Evolutionary conservation across 2,797 vertebrate species (phyloP).

Genomic region (Cyclura pinguis): DNA sequence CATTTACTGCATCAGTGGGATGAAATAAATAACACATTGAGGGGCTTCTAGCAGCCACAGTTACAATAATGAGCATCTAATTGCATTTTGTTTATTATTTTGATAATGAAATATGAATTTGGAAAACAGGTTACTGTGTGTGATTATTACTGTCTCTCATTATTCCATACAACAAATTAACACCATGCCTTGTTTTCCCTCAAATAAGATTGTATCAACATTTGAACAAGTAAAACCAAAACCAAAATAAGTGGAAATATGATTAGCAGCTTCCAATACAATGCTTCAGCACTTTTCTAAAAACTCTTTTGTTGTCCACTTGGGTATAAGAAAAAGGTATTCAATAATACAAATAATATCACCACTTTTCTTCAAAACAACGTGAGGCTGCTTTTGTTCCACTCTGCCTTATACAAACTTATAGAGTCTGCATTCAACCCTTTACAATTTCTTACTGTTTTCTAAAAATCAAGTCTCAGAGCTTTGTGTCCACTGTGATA

Average conservation of each 20-base stretch:
- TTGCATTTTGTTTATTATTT: not conserved
- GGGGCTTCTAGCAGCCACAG: too few species aligned
- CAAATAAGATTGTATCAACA: not conserved
- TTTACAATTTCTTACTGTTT: not conserved
- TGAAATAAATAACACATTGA: not conserved
- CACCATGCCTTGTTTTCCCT: not conserved
- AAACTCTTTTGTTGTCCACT: not conserved
- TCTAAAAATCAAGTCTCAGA: not conserved
- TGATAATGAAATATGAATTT: not conserved
- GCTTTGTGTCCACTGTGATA: not conserved
- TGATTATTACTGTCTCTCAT: not conserved
- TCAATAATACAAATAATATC: not conserved
- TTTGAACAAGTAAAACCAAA: too few species aligned
- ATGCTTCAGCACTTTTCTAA: not conserved
- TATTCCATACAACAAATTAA: not conserved
- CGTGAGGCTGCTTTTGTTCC: not conserved
- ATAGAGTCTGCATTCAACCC: not conserved
- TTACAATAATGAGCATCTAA: not conserved
- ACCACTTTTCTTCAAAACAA: not conserved
- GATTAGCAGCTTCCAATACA: not conserved
- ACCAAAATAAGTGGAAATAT: not conserved
- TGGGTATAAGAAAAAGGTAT: not conserved
- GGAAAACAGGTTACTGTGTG: not conserved
- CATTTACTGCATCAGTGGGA: not conserved
- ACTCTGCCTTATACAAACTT: not conserved